Evolutionary conservation across 2,113 vertebrate genomes (phyloP).

Genomic region (Misgurnus anguillicaudatus): DNA sequence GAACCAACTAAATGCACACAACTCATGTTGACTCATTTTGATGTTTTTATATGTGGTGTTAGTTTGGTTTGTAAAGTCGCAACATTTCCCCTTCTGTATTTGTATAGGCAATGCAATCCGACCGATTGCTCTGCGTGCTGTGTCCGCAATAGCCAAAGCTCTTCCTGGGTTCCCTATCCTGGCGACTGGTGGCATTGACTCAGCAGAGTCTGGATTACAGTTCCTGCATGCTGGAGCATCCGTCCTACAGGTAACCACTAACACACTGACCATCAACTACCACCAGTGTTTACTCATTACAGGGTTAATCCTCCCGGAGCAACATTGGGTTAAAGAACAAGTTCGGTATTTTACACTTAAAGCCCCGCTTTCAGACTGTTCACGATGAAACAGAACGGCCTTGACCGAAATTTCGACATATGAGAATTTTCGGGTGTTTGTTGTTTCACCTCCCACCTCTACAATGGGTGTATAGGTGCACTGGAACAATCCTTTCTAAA

Average conservation of each 20-base stretch:
- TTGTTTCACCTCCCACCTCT: too few relatives aligned
- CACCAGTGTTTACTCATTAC: not conserved
- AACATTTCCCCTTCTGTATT: not conserved
- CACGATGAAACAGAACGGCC: too few relatives aligned
- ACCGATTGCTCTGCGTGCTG: constrained; percentile 86
- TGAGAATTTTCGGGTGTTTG: too few relatives aligned
- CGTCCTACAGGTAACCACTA: constrained; percentile 83
- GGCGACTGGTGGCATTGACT: constrained; percentile 95
- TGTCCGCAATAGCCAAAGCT: constrained; percentile 83
- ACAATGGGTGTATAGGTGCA: too few relatives aligned
- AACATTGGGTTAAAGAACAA: too few relatives aligned
- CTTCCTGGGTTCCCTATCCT: constrained; percentile 89
- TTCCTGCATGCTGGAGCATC: constrained; percentile 93
- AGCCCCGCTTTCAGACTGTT: too few relatives aligned
- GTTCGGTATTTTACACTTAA: too few relatives aligned
- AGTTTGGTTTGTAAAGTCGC: not conserved
- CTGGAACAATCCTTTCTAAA: too few relatives aligned
- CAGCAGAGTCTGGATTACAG: constrained; percentile 89
- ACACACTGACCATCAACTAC: not conserved
- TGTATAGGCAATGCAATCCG: constrained; percentile 86
- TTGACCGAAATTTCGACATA: too few relatives aligned
- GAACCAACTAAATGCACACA: too few relatives aligned
- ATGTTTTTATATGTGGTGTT: not conserved
- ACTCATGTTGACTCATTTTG: too few relatives aligned
- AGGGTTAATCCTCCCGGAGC: too few relatives aligned